These are phyloP conservation scores for Trochalopteron elliotii DNA, from an alignment of 2,113 vertebrate genomes.

Conservation along the genomic window DNA sequence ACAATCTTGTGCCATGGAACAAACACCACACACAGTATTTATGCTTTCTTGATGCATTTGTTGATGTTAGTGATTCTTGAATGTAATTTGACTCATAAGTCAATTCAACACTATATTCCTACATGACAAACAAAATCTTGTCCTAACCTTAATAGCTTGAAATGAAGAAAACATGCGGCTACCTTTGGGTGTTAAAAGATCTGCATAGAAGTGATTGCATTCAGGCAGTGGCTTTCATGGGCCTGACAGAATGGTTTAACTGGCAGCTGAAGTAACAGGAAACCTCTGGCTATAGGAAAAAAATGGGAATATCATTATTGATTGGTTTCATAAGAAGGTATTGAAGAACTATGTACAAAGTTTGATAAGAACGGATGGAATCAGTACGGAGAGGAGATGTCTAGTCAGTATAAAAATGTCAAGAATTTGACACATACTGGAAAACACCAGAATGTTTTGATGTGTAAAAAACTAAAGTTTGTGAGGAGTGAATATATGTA, in stretches of 20 bases:
- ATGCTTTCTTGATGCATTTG: not conserved
- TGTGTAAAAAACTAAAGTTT: not conserved
- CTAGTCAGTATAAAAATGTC: not conserved
- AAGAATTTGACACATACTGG: not conserved
- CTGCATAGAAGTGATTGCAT: not conserved
- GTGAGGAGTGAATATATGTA: not conserved
- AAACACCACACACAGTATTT: not conserved
- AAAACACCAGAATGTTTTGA: not conserved
- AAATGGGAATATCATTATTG: not conserved
- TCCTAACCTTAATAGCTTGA: not conserved
- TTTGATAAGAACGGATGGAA: not conserved
- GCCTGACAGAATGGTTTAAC: not conserved
- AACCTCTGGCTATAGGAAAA: not conserved
- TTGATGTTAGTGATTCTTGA: not conserved
- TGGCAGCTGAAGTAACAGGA: not conserved
- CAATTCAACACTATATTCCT: not conserved
- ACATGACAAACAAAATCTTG: not conserved
- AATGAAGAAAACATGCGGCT: not conserved
- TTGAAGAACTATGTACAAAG: not conserved
- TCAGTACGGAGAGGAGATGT: not conserved
- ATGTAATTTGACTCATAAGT: not conserved
- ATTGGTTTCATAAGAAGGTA: not conserved
- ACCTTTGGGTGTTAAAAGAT: not conserved
- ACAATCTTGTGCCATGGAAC: not conserved
- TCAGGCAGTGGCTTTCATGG: not conserved